Conservation (phyloP, 2,888 invertebrate genomes). For the Orthonevra nobilis region DNA sequence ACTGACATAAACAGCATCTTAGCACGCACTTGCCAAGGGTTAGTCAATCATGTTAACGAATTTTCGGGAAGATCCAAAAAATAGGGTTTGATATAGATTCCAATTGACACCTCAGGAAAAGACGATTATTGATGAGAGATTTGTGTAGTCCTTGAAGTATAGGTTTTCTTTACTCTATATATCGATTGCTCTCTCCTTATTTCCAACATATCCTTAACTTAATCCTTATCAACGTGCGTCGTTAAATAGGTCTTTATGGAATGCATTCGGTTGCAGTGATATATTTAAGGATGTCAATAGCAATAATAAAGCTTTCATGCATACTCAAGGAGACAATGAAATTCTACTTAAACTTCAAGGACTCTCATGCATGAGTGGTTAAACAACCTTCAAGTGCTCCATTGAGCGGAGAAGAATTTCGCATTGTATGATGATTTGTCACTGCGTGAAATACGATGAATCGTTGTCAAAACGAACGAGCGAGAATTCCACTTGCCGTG, state of each 20-base stretch:
- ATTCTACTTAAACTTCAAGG: conserved; percentile 51
- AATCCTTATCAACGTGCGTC: no score
- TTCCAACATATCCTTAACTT: no score
- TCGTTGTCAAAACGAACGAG: conserved; percentile 47
- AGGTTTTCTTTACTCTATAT: no score
- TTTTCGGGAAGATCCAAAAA: no score
- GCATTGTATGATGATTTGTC: conserved; percentile 27
- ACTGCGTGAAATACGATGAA: conserved; percentile 36
- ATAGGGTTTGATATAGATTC: no score
- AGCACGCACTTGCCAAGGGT: conserved; percentile 21
- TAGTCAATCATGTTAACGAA: not conserved
- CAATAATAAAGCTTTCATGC: conserved; percentile 1
- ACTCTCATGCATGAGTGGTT: conserved; percentile 37
- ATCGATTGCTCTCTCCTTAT: no score
- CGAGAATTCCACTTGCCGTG: conserved; percentile 41
- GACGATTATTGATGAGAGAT: no score
- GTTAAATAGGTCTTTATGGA: no score
- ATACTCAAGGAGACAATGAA: conserved; percentile 39
- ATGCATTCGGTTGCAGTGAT: conserved; percentile 7
- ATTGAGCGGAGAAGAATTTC: conserved; percentile 20
- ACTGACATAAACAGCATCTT: conserved; percentile 15
- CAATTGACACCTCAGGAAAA: no score
- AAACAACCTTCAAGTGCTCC: conserved; percentile 44
- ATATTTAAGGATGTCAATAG: not conserved
- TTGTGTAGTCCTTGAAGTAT: no score